Base-by-base conservation (phyloP, 1,140 invertebrate species). In the Steinernema feltiae region DNA sequence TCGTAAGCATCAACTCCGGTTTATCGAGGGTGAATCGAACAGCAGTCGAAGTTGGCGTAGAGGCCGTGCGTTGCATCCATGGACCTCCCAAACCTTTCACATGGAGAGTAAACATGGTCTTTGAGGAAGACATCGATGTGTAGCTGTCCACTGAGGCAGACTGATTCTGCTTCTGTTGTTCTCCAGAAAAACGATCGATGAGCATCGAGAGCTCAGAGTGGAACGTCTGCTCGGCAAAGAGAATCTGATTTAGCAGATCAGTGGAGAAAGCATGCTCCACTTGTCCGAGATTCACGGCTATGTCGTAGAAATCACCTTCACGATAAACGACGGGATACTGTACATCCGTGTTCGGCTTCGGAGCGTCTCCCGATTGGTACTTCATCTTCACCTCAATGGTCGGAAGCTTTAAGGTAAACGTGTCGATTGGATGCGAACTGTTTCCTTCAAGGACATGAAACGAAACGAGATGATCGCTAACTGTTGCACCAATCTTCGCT, bases 151-250 rank as follows among this genome's bases (percentile, higher is more conserved):
- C 21, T 24, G 74, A 27, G 1, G 53, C 18, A 30, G 75, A 48
- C 18, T 18, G 18, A 30, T 73, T 76, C 46, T 1, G 76, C 35
- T 30, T 72, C 35, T 27, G 72, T 21, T 69, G 32, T n/a, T 30
- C 72, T 17, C 30, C 24, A 18, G 78, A 76, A 3, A 85, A 32
- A 48, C 75, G 70, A 29, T 82, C 74, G 1, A 85, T 48, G 0
- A 85, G 71, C n/a, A 80, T 77, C 1, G 76, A 72, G 1, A 86
- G 53, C 85, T 92, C 92, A 89, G 94, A 95, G 93, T 97, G 97
- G 82, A 98, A 98, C 1, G 97, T 95, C 88, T 98, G 98, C 87
- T 98, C 95, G 17, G 98, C 95, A 88, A 99, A 97, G 0, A 99
- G 94, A 30, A 98, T 89, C 89, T 98, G 96, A 88, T 99, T 99